phyloP scores from a whole-genome alignment of 2,797 vertebrate species.

The Lacerta viridis region DNA sequence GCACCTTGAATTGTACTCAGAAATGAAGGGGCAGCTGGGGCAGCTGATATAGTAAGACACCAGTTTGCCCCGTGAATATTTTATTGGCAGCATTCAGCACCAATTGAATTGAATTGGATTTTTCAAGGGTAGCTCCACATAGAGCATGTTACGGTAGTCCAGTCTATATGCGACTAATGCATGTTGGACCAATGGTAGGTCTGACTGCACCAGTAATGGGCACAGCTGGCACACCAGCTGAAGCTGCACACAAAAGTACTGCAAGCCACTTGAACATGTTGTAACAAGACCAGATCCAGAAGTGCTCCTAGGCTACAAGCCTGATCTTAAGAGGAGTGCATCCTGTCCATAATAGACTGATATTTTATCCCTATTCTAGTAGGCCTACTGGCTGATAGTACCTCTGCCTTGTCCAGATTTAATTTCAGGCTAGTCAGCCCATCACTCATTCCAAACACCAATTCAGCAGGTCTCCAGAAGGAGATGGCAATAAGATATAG shows the following conservation, averaged over 20 bases:
- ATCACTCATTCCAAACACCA: too few relatives aligned
- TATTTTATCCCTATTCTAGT: not conserved
- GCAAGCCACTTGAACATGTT: not conserved
- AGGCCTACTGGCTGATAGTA: not conserved
- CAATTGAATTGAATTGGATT: not conserved
- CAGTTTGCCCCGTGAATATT: not conserved
- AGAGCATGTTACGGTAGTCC: too few relatives aligned
- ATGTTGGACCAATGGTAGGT: not conserved
- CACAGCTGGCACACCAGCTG: not conserved
- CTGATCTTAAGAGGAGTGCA: not conserved
- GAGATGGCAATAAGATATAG: not conserved
- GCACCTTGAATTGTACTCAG: not conserved
- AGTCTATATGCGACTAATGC: too few relatives aligned
- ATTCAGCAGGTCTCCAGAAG: not conserved
- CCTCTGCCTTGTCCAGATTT: not conserved
- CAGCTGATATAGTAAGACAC: too few relatives aligned
- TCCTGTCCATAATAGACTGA: not conserved
- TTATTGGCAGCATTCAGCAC: not conserved
- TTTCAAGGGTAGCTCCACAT: not conserved
- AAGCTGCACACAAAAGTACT: not conserved
- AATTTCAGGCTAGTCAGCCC: not conserved
- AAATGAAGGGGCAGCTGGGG: not conserved
- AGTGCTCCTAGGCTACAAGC: not conserved
- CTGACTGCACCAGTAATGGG: not conserved
- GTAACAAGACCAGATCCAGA: not conserved